Conservation (phyloP, 2,888 invertebrate genomes). For the Amiota communis region DNA sequence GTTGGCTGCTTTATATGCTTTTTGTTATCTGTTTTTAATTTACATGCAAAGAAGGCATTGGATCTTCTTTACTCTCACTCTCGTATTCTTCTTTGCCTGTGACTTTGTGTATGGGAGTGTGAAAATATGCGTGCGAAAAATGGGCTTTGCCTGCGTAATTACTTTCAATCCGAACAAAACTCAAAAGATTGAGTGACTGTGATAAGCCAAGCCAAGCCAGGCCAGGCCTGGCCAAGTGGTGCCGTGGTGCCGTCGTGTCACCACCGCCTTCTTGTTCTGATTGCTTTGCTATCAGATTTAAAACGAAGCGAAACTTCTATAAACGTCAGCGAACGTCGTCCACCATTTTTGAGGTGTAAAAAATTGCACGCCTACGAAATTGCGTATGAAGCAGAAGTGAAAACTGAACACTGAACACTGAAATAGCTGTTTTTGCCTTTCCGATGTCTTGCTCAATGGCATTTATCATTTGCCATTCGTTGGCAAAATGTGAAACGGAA, state of each 20-base stretch:
- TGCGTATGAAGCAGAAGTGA: constrained; percentile 13
- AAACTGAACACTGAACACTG: background rate
- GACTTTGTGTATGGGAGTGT: constrained; percentile 46
- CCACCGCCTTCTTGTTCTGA: background rate
- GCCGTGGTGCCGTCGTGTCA: background rate
- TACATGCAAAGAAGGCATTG: background rate
- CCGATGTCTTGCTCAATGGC: constrained; percentile 48
- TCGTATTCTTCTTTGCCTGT: background rate
- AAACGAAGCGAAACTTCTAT: constrained; percentile 42
- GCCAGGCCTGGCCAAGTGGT: too few species aligned
- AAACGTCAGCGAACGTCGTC: background rate
- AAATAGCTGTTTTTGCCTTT: constrained; percentile 40
- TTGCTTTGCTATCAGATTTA: constrained; percentile 51
- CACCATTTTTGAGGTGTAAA: constrained; percentile 12
- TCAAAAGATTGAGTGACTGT: constrained; percentile 58
- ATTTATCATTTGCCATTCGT: constrained; percentile 67
- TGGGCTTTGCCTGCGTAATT: constrained; percentile 69
- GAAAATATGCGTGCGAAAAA: constrained; percentile 71
- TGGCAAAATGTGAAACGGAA: constrained; percentile 67
- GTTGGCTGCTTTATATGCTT: background rate
- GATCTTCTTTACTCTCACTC: background rate
- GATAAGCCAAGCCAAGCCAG: constrained; percentile 52
- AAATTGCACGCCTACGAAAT: constrained; percentile 20
- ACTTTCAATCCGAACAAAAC: constrained; percentile 62
- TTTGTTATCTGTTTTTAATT: constrained; percentile 44